A percentile compares a stretch with the other conserved stretches of the same genome.
Conservation (phyloP, 2,888 invertebrate genomes). For the Polydrusus pterygomalis region DNA sequence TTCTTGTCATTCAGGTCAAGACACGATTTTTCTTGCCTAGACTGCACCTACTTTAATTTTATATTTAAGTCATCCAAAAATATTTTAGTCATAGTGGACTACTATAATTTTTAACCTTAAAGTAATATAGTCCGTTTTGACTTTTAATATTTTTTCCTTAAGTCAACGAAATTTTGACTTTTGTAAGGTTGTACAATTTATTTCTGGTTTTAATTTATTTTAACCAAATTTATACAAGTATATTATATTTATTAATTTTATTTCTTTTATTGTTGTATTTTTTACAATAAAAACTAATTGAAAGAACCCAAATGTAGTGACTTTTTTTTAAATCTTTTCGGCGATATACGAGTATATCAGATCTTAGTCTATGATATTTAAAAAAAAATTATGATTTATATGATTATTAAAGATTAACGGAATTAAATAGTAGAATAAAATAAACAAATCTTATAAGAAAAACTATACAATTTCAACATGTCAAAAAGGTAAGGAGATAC, state of each 20-base stretch:
- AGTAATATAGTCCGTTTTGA: neutral
- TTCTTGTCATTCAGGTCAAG: too few relatives aligned
- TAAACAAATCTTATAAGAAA: too few relatives aligned
- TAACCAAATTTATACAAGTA: slow-evolving; percentile 38
- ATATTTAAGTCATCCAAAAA: neutral
- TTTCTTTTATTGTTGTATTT: slow-evolving; percentile 40
- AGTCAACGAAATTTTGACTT: slow-evolving; percentile 34
- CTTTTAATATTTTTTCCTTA: slow-evolving; percentile 7
- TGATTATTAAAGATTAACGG: too few relatives aligned
- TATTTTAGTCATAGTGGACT: neutral
- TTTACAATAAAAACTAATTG: slow-evolving; percentile 39
- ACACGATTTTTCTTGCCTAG: neutral
- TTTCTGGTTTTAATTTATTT: slow-evolving; percentile 21
- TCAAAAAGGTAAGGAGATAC: too few relatives aligned
- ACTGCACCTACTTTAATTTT: neutral
- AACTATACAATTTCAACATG: too few relatives aligned
- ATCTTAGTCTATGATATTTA: too few relatives aligned
- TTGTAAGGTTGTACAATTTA: slow-evolving; percentile 18
- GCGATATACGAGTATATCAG: too few relatives aligned
- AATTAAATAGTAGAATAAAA: too few relatives aligned
- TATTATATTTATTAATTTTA: slow-evolving; percentile 45
- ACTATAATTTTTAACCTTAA: neutral
- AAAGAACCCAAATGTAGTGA: slow-evolving; percentile 3
- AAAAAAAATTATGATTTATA: too few relatives aligned
- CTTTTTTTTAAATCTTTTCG: neutral